Percentiles rank a stretch among this genome's conserved stretches.
These are phyloP conservation scores for Diaprepes abbreviatus DNA, from an alignment of 2,888 invertebrate genomes.

Conservation along the genomic window DNA sequence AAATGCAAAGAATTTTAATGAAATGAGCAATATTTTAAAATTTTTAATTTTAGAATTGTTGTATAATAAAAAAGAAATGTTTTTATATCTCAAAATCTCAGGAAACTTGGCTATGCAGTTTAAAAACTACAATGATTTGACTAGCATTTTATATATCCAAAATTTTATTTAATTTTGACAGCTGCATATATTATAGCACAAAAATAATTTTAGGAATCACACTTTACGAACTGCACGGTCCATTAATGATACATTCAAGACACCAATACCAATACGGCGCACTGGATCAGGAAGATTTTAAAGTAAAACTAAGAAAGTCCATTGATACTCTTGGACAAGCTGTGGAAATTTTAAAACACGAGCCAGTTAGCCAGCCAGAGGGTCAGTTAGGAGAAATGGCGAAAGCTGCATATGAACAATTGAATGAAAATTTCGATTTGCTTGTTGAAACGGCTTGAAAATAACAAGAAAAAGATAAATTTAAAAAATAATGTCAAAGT, in stretches of 20 bases:
- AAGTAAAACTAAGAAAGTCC: conserved; percentile 76
- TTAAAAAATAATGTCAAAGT: too few relatives aligned
- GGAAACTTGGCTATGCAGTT: too few relatives aligned
- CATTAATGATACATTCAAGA: conserved; percentile 79
- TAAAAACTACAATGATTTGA: too few relatives aligned
- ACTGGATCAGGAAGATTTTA: conserved; percentile 73
- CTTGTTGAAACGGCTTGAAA: conserved; percentile 60
- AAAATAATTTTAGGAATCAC: conserved; percentile 73
- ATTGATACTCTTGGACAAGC: conserved; percentile 76
- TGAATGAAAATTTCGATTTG: conserved; percentile 62
- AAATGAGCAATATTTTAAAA: too few relatives aligned
- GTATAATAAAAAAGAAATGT: too few relatives aligned
- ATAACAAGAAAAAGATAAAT: too few relatives aligned
- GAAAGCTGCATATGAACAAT: conserved; percentile 67
- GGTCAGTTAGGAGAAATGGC: conserved; percentile 76
- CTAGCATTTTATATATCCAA: too few relatives aligned
- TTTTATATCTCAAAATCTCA: too few relatives aligned
- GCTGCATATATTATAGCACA: too few relatives aligned
- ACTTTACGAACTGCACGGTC: conserved; percentile 86
- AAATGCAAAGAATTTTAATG: too few relatives aligned
- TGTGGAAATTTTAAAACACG: conserved; percentile 74
- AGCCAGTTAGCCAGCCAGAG: conserved; percentile 77
- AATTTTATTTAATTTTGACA: too few relatives aligned
- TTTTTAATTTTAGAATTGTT: too few relatives aligned
- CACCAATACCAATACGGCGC: conserved; percentile 74